Conservation (phyloP, 2,113 vertebrate species). For the Nothobranchius furzeri region DNA sequence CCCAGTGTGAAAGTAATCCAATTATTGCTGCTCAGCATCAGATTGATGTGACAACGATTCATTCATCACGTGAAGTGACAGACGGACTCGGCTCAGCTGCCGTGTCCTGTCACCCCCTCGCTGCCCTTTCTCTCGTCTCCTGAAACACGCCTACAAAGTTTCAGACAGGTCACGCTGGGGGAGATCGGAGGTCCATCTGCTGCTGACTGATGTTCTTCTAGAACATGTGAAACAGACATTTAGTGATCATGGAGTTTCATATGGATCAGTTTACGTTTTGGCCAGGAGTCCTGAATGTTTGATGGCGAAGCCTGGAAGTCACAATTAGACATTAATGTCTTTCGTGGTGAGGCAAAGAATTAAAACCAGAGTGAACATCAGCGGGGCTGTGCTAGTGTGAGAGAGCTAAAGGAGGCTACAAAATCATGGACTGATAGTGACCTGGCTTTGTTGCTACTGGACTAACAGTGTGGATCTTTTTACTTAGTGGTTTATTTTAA, state of each 20-base stretch:
- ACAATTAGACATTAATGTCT: too few species aligned
- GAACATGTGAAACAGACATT: not conserved
- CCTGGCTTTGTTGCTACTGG: too few species aligned
- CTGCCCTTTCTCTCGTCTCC: slow-evolving; percentile 11
- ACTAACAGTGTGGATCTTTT: too few species aligned
- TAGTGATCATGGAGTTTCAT: too few species aligned
- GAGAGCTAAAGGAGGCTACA: too few species aligned
- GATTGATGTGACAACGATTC: slow-evolving; percentile 77
- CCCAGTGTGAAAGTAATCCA: slow-evolving; percentile 78
- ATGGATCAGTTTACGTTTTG: not conserved
- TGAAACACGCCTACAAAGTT: slow-evolving; percentile 46
- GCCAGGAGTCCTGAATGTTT: not conserved
- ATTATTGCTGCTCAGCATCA: slow-evolving; percentile 75
- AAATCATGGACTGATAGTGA: too few species aligned
- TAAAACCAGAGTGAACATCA: too few species aligned
- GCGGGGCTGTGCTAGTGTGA: too few species aligned
- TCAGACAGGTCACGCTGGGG: slow-evolving; percentile 33
- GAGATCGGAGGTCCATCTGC: slow-evolving; percentile 40
- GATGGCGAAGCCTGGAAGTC: too few species aligned
- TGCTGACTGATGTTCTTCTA: slow-evolving; percentile 1
- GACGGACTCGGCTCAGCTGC: slow-evolving; percentile 27
- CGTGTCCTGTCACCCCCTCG: slow-evolving; percentile 26
- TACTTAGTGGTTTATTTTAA: too few species aligned
- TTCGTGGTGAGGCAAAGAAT: too few species aligned
- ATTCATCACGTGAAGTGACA: slow-evolving; percentile 79